A percentile compares a stretch with the other conserved stretches of the same genome.
Conservation (phyloP, 1,140 invertebrate species). For the Sycophila sp. region DNA sequence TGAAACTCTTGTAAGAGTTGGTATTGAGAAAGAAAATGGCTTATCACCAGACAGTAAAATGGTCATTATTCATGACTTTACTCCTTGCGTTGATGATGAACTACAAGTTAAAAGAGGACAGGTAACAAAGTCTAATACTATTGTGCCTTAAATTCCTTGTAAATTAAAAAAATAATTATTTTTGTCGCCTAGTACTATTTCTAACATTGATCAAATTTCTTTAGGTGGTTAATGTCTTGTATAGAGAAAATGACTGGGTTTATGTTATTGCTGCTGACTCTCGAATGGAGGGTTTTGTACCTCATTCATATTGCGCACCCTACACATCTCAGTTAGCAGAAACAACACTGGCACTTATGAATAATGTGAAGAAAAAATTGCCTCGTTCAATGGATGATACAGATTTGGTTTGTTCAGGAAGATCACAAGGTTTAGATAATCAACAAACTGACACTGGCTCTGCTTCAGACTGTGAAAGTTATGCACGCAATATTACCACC, state of each 20-base stretch:
- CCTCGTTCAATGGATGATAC: conserved; percentile 70
- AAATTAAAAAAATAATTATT: too few species aligned
- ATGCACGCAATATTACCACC: conserved; percentile 67
- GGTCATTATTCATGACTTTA: conserved; percentile 95
- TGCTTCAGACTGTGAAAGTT: conserved; percentile 74
- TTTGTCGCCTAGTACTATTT: too few species aligned
- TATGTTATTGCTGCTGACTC: conserved; percentile 92
- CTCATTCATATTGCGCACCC: conserved; percentile 91
- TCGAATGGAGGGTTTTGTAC: conserved; percentile 92
- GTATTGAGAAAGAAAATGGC: conserved; percentile 93
- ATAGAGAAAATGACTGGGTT: conserved; percentile 96
- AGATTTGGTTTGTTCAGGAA: conserved; percentile 52
- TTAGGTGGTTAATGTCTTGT: conserved; percentile 89
- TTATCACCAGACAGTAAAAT: conserved; percentile 92
- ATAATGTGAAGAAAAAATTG: conserved; percentile 84
- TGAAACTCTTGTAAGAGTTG: conserved; percentile 92
- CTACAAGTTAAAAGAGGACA: conserved; percentile 81
- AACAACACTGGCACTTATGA: conserved; percentile 76
- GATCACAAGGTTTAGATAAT: conserved; percentile 59
- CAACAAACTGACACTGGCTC: conserved; percentile 67
- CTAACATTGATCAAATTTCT: conserved; percentile 10
- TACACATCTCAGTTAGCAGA: conserved; percentile 80
- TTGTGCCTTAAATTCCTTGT: too few species aligned
- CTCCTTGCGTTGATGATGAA: conserved; percentile 94
- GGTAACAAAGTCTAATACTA: conserved; percentile 53